phyloP scores from a whole-genome alignment of 1,140 invertebrate species.

The Lordiphosa collinella region DNA sequence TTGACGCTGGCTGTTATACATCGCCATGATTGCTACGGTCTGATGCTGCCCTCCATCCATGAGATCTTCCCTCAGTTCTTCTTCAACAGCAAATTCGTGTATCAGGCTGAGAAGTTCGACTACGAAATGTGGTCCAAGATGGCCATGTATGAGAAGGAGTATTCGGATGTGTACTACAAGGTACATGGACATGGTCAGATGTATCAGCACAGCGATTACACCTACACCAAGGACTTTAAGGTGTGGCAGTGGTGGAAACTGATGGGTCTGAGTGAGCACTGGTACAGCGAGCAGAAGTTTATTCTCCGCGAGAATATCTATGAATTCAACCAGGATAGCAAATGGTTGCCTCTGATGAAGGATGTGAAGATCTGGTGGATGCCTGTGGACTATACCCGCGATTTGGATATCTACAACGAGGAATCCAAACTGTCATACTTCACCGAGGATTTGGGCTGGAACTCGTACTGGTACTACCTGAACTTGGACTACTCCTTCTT shows the following conservation, averaged over 20 bases:
- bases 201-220: slow-evolving; percentile 52
- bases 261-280: slow-evolving; percentile 70
- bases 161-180: slow-evolving; percentile 84
- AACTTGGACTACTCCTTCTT: slow-evolving; percentile 85
- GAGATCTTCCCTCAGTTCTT: slow-evolving; percentile 84
- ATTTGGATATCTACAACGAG: slow-evolving; percentile 81
- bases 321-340: slow-evolving; percentile 55
- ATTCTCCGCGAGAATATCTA: slow-evolving; percentile 68
- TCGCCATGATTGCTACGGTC: slow-evolving; percentile 81
- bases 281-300: slow-evolving; percentile 61
- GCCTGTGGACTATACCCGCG: slow-evolving; percentile 79
- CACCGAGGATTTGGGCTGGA: slow-evolving; percentile 86
- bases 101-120: slow-evolving; percentile 80
- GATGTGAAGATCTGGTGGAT: slow-evolving; percentile 63
- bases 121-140: slow-evolving; percentile 69
- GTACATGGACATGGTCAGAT: slow-evolving; percentile 81
- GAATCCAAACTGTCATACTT: slow-evolving; percentile 86
- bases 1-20: slow-evolving; percentile 83
- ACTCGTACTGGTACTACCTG: slow-evolving; percentile 86
- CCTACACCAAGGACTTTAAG: slow-evolving; percentile 76
- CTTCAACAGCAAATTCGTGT: slow-evolving; percentile 82
- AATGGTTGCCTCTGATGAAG: slow-evolving; percentile 60
- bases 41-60: slow-evolving; percentile 83
- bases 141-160: slow-evolving; percentile 79
- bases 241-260: slow-evolving; percentile 78